These are phyloP conservation scores for Dissostichus mawsoni DNA, from an alignment of 2,113 vertebrate species.

Conservation along the genomic window DNA sequence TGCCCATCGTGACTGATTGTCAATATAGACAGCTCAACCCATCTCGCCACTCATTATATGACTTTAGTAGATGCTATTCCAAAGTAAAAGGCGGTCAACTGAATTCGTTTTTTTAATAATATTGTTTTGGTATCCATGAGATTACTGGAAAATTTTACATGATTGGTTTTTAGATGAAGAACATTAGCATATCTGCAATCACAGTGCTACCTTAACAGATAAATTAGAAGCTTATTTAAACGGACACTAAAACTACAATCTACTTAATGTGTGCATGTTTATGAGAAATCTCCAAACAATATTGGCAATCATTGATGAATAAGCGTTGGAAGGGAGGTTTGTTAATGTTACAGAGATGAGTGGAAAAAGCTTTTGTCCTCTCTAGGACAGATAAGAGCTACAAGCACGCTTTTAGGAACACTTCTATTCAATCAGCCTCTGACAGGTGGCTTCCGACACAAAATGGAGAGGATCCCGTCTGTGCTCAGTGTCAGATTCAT, in stretches of 20 bases:
- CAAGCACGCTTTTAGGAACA: conserved; percentile 18
- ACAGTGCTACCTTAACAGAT: conserved; percentile 8
- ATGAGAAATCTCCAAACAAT: conserved; percentile 39
- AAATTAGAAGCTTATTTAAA: conserved; percentile 14
- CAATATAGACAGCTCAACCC: background rate
- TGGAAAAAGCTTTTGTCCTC: conserved; percentile 26
- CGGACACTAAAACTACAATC: background rate
- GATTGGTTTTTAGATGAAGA: conserved; percentile 6
- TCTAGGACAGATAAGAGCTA: conserved; percentile 19
- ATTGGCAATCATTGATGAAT: conserved; percentile 23
- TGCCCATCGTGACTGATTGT: background rate
- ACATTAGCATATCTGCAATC: conserved; percentile 24
- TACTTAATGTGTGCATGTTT: conserved; percentile 20
- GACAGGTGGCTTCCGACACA: conserved; percentile 5
- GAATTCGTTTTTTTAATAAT: background rate
- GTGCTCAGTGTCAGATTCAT: conserved; percentile 24
- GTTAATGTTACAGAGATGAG: conserved; percentile 43
- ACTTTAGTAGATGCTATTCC: conserved; percentile 3
- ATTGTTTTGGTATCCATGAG: background rate
- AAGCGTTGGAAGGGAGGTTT: conserved; percentile 28
- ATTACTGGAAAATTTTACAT: background rate
- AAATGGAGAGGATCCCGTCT: conserved; percentile 5
- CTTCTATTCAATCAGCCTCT: conserved; percentile 21
- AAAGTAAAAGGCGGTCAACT: conserved; percentile 1
- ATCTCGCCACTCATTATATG: background rate